Evolutionary conservation across 2,113 vertebrate species (phyloP), one percentile per base, ranked within the genome.

Genomic region (Python bivittatus): DNA sequence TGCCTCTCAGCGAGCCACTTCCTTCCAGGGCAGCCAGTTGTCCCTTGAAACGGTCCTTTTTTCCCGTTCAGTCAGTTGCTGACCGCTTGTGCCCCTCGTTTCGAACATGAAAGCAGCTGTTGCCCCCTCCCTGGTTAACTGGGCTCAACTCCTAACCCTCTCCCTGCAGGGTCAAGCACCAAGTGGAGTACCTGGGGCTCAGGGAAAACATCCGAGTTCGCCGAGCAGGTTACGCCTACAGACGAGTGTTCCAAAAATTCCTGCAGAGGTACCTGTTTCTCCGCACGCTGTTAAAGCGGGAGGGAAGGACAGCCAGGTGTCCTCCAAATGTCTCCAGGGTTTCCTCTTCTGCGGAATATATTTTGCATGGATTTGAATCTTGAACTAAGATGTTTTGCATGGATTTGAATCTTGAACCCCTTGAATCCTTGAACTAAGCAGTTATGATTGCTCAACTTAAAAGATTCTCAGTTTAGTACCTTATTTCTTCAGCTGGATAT

Each of bases 161-260:
- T 96, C 93, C 95, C 93, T 93, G 4, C 85, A 99, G 99, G 94
- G 99, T 99, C 20, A 99, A 99, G 95, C 99, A 99, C 95, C 99
- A 99, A 95, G 99, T 99, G 84, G 99, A 99, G 93, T 99, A 99
- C 94, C 97, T 99, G 79, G 99, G 99, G 91, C 97, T 99, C 94
- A 99, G 99, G 96, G 99, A 99, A 95, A 99, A 99, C 92, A 99
- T 99, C 93, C 97, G 99, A 13, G 99, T 99, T 58, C 98, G 99
- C 95, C 98, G 99, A 97, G 99, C 99, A 94, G 99, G 99, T 79
- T 99, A 99, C 10, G 99, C 99, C 92, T 99, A 99, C 95, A 98
- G 99, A 92, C 97, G 99, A 58, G 88, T 98, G 93, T 99, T 99
- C 97, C 97, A 97, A 96, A 99, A 99, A 96, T 99, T 99, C 96